phyloP scores from a whole-genome alignment of 1,140 invertebrate species.

The Eriocheir sinensis region DNA sequence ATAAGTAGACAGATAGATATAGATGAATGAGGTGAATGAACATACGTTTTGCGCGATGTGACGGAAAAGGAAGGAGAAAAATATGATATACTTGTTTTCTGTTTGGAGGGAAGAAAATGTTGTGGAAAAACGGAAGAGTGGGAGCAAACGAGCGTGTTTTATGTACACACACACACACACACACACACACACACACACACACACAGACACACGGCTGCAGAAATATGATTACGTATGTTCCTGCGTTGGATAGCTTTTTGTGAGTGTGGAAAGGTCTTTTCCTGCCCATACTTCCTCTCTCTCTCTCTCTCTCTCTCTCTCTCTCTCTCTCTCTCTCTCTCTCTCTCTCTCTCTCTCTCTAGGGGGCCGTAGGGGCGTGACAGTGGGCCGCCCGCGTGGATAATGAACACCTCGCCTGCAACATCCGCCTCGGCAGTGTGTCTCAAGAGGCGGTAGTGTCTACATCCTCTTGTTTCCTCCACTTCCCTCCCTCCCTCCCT shows the following conservation, averaged over 20 bases:
- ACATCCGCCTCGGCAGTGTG: neutral
- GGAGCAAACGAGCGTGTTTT: neutral
- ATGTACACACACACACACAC: neutral
- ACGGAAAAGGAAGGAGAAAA: too few relatives aligned
- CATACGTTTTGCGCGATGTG: too few relatives aligned
- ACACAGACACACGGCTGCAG: neutral
- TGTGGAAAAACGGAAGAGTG: too few relatives aligned
- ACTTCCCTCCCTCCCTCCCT: neutral
- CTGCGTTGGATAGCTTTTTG: neutral
- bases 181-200: neutral
- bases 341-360: constrained; percentile 42
- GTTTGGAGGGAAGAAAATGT: too few relatives aligned
- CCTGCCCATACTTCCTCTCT: neutral
- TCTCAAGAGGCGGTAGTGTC: neutral
- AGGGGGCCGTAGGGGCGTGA: neutral
- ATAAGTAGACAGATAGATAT: too few relatives aligned
- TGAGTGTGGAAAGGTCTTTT: neutral
- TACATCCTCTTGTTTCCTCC: neutral
- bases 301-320: too few relatives aligned
- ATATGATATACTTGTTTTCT: too few relatives aligned
- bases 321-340: neutral
- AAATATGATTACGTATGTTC: neutral
- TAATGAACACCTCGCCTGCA: neutral
- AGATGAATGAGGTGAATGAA: too few relatives aligned
- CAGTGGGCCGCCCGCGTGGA: neutral